These are phyloP conservation scores for Galerucella calmariensis DNA, from an alignment of 2,888 invertebrate genomes.

Conservation along the genomic window DNA sequence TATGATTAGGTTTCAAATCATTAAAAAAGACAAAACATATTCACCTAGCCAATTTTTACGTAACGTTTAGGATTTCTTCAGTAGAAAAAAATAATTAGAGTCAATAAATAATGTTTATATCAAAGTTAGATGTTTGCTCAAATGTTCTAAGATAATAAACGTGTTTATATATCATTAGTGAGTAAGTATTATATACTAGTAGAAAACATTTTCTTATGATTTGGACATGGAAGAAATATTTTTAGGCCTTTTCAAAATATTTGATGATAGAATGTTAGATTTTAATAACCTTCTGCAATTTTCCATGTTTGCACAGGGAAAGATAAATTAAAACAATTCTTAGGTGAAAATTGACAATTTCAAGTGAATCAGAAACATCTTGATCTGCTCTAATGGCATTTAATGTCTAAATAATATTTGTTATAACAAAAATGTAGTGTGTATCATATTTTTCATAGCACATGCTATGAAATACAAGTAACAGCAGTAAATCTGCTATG, in stretches of 20 bases:
- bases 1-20: neutral
- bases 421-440: neutral
- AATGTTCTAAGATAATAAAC: slow-evolving; percentile 15
- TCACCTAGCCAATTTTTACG: neutral
- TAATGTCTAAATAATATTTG: neutral
- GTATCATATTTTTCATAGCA: slow-evolving; percentile 2
- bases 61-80: neutral
- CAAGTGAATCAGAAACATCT: neutral
- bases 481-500: slow-evolving; percentile 1
- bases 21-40: neutral
- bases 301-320: neutral
- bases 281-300: neutral
- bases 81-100: slow-evolving; percentile 16
- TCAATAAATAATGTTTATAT: slow-evolving; percentile 21
- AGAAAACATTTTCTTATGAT: slow-evolving; percentile 4
- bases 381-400: neutral
- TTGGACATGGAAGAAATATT: neutral
- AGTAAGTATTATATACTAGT: slow-evolving; percentile 18
- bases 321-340: too few species aligned
- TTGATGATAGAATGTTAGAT: neutral
- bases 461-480: neutral
- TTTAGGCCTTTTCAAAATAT: neutral
- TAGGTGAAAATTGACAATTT: neutral
- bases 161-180: slow-evolving; percentile 25
- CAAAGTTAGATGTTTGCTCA: slow-evolving; percentile 26